Conservation (phyloP, 1,140 invertebrate genomes). For the Achatina immaculata region DNA sequence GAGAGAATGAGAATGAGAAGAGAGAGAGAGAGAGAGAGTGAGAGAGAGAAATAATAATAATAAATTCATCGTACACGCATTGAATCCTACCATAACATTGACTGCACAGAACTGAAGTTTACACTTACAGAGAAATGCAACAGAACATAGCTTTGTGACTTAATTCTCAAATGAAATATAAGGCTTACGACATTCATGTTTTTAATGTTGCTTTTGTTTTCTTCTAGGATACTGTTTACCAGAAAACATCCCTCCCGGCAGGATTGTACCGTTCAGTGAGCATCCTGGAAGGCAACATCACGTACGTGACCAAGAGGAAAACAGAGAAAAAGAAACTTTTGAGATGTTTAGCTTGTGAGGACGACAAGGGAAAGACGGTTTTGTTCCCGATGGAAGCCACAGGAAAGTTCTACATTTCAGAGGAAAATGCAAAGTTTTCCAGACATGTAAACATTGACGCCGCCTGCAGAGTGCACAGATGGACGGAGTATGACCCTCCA, state of each 20-base stretch:
- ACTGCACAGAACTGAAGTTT: too few relatives aligned
- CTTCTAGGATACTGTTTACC: constrained; percentile 41
- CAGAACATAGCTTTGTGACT: too few relatives aligned
- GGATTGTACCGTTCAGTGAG: constrained; percentile 51
- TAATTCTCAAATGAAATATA: too few relatives aligned
- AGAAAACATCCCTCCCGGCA: constrained; percentile 50
- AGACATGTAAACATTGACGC: constrained; percentile 38
- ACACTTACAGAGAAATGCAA: too few relatives aligned
- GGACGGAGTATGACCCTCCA: constrained; percentile 33
- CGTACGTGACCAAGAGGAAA: constrained; percentile 50
- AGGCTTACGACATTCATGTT: too few relatives aligned
- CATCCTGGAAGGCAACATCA: constrained; percentile 58
- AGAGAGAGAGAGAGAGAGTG: too few relatives aligned
- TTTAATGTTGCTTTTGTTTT: too few relatives aligned
- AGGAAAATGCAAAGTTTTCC: constrained; percentile 44
- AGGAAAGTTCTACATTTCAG: constrained; percentile 60
- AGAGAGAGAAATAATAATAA: too few relatives aligned
- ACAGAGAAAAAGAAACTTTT: constrained; percentile 54
- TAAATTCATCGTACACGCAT: too few relatives aligned
- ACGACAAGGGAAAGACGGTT: constrained; percentile 46
- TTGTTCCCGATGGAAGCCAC: constrained; percentile 55
- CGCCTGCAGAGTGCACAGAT: constrained; percentile 25
- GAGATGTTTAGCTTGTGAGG: constrained; percentile 52
- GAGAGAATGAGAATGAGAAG: too few relatives aligned
- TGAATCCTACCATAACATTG: too few relatives aligned